Evolutionary conservation across 2,113 vertebrate genomes (phyloP).

Genomic region (Redunca redunca): DNA sequence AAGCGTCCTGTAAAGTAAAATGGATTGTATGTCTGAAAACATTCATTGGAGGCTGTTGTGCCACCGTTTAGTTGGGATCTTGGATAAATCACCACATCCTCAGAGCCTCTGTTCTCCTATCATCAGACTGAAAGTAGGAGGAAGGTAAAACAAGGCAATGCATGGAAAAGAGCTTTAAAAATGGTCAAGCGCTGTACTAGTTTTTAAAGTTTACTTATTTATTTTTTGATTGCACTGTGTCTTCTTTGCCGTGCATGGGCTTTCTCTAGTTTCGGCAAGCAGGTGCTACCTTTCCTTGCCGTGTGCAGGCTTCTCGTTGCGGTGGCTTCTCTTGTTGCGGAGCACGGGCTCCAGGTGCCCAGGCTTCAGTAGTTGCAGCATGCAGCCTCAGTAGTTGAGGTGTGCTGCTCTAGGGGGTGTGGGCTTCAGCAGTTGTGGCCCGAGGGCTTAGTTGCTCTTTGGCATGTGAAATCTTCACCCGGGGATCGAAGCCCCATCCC

Average conservation of each 20-base stretch:
- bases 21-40: neutral
- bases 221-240: neutral
- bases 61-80: neutral
- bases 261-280: neutral
- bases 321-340: neutral
- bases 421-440: neutral
- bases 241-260: neutral
- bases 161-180: neutral
- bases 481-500: neutral
- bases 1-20: neutral
- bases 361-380: neutral
- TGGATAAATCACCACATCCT: neutral
- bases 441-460: neutral
- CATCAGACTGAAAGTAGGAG: neutral
- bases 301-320: neutral
- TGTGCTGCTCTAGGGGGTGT: neutral
- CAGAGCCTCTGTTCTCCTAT: neutral
- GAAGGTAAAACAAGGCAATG: neutral
- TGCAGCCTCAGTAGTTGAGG: neutral
- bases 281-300: neutral
- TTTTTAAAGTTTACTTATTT: neutral
- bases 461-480: neutral
- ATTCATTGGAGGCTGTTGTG: neutral
- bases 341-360: neutral
- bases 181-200: neutral